A percentile compares a stretch with the other conserved stretches of the same genome.
phyloP scores from a whole-genome alignment of 2,797 vertebrate genomes.

The Eulemur albifrons region DNA sequence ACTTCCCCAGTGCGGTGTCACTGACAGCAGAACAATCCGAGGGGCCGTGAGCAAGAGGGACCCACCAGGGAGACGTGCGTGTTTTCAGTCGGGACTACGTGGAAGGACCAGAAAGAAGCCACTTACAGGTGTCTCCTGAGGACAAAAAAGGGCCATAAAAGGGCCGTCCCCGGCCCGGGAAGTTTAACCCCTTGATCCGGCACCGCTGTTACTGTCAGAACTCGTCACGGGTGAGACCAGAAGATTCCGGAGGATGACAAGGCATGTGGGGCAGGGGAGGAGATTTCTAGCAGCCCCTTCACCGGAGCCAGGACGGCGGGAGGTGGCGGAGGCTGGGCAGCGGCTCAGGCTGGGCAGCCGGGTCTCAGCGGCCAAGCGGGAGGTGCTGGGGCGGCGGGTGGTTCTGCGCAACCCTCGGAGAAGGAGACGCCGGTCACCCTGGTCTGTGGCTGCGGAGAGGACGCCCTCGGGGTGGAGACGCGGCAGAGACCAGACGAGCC shows the following conservation, averaged over 20 bases:
- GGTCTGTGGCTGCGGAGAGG: background rate
- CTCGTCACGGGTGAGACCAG: background rate
- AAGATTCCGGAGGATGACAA: background rate
- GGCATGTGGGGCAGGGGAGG: background rate
- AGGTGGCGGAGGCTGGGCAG: background rate
- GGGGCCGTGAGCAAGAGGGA: background rate
- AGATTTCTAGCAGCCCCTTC: background rate
- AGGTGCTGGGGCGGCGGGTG: accelerated
- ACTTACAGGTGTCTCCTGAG: background rate
- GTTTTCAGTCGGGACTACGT: background rate
- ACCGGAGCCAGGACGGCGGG: background rate
- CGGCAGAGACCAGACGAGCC: background rate
- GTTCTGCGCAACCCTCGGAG: background rate
- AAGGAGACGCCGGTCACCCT: background rate
- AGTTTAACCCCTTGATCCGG: background rate
- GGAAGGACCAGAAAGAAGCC: background rate
- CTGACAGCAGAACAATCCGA: background rate
- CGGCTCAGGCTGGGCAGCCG: background rate
- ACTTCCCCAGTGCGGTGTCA: background rate
- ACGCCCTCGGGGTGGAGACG: no score
- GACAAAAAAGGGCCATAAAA: background rate
- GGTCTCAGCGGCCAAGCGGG: no score
- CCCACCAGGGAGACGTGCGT: accelerated
- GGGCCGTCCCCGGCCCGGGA: accelerated
- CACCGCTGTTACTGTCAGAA: accelerated